Evolutionary conservation across 2,797 vertebrate genomes (phyloP).

Genomic region (Phoebastria nigripes): DNA sequence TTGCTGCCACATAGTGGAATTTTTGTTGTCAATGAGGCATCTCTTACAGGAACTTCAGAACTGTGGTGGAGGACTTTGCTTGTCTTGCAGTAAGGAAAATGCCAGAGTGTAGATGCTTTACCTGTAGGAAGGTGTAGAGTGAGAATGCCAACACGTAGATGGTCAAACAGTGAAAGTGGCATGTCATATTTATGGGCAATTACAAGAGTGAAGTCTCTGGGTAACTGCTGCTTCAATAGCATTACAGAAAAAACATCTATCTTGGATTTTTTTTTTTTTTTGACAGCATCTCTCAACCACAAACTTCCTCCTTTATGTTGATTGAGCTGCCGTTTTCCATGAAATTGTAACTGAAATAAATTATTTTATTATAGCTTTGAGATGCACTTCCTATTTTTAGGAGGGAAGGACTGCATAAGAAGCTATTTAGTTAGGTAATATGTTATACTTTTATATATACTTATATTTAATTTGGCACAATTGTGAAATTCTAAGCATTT

Average conservation of each 20-base stretch:
- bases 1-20: neutral
- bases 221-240: neutral
- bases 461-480: neutral
- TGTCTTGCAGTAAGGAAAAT: neutral
- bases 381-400: neutral
- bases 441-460: neutral
- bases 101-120: neutral
- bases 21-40: neutral
- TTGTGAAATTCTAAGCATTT: neutral
- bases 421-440: neutral
- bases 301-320: neutral
- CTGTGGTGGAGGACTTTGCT: neutral
- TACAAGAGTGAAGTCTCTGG: neutral
- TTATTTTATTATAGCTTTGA: neutral
- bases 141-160: neutral
- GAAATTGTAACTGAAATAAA: neutral
- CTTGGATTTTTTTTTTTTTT: neutral
- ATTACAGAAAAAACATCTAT: accelerated
- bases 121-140: neutral
- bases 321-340: neutral
- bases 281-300: neutral
- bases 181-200: neutral
- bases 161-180: neutral
- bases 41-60: neutral
- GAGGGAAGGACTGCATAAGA: neutral